Percentiles rank a stretch among this genome's conserved stretches.
Evolutionary conservation across 2,888 invertebrate species (phyloP).

Genomic region (Polydrusus cervinus): DNA sequence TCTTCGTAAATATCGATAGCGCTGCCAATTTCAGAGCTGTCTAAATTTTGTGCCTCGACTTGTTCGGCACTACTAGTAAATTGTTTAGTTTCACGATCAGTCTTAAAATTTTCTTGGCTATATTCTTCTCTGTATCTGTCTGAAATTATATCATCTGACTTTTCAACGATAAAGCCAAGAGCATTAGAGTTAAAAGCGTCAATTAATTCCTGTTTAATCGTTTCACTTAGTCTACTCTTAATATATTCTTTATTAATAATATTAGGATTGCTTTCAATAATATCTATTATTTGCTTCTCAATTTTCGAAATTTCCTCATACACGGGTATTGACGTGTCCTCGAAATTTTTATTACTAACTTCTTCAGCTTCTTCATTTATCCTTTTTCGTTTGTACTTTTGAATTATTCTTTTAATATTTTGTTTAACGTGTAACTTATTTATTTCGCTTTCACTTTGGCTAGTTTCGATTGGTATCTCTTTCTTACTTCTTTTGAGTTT

Average conservation of each 20-base stretch:
- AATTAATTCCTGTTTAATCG: slow-evolving; percentile 64
- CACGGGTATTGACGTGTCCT: slow-evolving; percentile 71
- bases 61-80: slow-evolving; percentile 1
- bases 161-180: neutral
- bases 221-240: slow-evolving; percentile 70
- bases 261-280: slow-evolving; percentile 72
- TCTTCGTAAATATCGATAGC: slow-evolving; percentile 39
- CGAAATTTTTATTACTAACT: slow-evolving; percentile 65
- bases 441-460: neutral
- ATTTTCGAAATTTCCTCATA: slow-evolving; percentile 72
- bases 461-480: neutral
- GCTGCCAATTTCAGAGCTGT: slow-evolving; percentile 30
- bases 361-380: slow-evolving; percentile 57
- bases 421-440: slow-evolving; percentile 58
- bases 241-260: slow-evolving; percentile 72
- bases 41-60: slow-evolving; percentile 11
- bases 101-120: neutral
- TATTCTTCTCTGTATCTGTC: neutral
- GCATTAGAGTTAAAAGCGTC: slow-evolving; percentile 52
- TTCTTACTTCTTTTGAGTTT: slow-evolving; percentile 26
- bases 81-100: slow-evolving; percentile 1
- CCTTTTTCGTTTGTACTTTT: slow-evolving; percentile 61
- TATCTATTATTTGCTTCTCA: slow-evolving; percentile 71
- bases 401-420: slow-evolving; percentile 62
- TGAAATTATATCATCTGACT: neutral